phyloP scores from a whole-genome alignment of 2,888 invertebrate species.

The Pherbina coryleti region DNA sequence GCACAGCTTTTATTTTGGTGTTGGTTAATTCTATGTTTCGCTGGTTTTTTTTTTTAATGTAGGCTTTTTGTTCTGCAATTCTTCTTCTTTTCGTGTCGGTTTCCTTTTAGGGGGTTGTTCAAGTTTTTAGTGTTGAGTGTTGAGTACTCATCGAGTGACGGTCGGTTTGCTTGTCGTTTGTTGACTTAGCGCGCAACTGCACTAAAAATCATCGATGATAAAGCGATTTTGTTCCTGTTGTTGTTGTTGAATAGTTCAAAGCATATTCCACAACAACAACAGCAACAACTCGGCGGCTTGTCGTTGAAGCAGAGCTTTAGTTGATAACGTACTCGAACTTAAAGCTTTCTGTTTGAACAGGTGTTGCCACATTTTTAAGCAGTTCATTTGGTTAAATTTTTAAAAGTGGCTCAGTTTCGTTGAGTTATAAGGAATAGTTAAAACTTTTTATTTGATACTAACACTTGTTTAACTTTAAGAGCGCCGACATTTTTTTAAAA shows the following conservation, averaged over 20 bases:
- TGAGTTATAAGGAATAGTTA: too few species aligned
- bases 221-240: neutral
- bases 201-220: neutral
- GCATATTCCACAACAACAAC: too few species aligned
- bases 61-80: neutral
- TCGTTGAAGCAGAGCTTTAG: neutral
- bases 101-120: neutral
- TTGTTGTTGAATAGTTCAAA: neutral
- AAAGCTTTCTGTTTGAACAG: too few species aligned
- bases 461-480: too few species aligned
- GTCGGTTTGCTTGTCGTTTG: conserved; percentile 25
- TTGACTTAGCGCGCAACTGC: neutral
- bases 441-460: too few species aligned
- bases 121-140: neutral
- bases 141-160: conserved; percentile 1
- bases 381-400: too few species aligned
- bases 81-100: neutral
- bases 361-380: too few species aligned
- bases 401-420: too few species aligned
- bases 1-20: conserved; percentile 6
- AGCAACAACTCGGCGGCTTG: neutral
- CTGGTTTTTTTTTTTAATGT: neutral
- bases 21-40: neutral
- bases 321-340: neutral
- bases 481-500: too few species aligned